A percentile compares a stretch with the other conserved stretches of the same genome.
phyloP scores from a whole-genome alignment of 2,113 vertebrate genomes.

The Corydoras maculifer region DNA sequence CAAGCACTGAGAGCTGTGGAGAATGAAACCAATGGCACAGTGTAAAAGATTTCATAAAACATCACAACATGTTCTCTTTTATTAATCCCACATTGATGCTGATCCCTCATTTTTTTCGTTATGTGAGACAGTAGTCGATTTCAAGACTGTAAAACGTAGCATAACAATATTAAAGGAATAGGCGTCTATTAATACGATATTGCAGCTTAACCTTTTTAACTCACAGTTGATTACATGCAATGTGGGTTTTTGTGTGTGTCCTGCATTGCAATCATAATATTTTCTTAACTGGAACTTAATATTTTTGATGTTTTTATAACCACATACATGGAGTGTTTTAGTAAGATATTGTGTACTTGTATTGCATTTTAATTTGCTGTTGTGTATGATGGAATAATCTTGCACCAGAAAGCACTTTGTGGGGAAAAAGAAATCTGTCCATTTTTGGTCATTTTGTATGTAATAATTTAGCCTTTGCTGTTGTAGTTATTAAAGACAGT shows the following conservation, averaged over 20 bases:
- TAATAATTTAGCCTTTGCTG: slow-evolving; percentile 56
- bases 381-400: slow-evolving; percentile 49
- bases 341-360: slow-evolving; percentile 49
- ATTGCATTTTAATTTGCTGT: slow-evolving; percentile 44
- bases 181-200: slow-evolving; percentile 10
- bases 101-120: slow-evolving; percentile 22
- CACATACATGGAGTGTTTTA: slow-evolving; percentile 37
- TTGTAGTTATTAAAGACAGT: slow-evolving; percentile 64
- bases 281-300: slow-evolving; percentile 38
- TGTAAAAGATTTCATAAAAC: slow-evolving; percentile 44
- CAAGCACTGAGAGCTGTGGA: slow-evolving; percentile 59
- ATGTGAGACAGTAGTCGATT: slow-evolving; percentile 17
- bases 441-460: slow-evolving; percentile 54
- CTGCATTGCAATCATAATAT: slow-evolving; percentile 44
- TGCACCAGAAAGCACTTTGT: slow-evolving; percentile 62
- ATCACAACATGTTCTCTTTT: background rate
- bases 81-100: slow-evolving; percentile 13
- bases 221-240: slow-evolving; percentile 1
- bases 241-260: slow-evolving; percentile 24
- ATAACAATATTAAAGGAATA: background rate
- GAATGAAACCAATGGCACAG: slow-evolving; percentile 57
- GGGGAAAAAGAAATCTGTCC: background rate
- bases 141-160: slow-evolving; percentile 3
- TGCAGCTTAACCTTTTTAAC: slow-evolving; percentile 37
- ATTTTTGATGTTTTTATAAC: slow-evolving; percentile 40